Evolutionary conservation across 2,797 vertebrate genomes (phyloP), one percentile per base, ranked within the genome.

Genomic region (Emydoidea blandingii): DNA sequence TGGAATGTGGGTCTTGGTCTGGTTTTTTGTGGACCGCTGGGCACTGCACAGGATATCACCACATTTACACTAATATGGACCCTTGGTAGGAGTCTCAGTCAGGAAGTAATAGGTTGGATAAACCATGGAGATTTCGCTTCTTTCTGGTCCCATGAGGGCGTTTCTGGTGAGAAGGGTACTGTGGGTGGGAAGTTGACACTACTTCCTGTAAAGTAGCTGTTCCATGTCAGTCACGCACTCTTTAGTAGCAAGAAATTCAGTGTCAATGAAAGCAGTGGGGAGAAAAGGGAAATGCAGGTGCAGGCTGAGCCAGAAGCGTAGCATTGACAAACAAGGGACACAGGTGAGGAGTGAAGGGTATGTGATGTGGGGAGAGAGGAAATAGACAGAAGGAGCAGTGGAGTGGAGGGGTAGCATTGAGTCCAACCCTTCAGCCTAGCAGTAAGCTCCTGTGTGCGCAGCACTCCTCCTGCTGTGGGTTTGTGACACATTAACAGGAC

Each of bases 401-500:
- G n/a, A 2, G 25, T 8, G 19, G 53, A 87, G 44, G 82, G 44
- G 21, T 90, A 72, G 34, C 41, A 18, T 54, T 59, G 56, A 94
- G 84, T 76, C 81, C 5, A 8, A 47, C 31, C n/a, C 59, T 83
- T 92, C 31, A n/a, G 79, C 88, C 79, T 92, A 91, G 47, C 84
- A 88, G 29, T 37, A 79, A 2, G 18, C 91, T 83, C 68, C 82
- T 0, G 0, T 59, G 62, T 74, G 85, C 29, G 31, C 41, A 76
- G 76, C 0, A 2, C 44, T 97, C 56, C 2, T 59, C 88, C 93
- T 93, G 82, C 93, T 96, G 88, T 8, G 18, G 89, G 89, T 97
- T 98, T 98, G 57, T 97, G 98, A 97, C 80, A 25, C 53, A 3
- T 97, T 98, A 91, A 79, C 96, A 97, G 95, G 94, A 97, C 97